Base-by-base conservation (phyloP, 1,140 invertebrate genomes). In the Lepidurus arcticus region DNA sequence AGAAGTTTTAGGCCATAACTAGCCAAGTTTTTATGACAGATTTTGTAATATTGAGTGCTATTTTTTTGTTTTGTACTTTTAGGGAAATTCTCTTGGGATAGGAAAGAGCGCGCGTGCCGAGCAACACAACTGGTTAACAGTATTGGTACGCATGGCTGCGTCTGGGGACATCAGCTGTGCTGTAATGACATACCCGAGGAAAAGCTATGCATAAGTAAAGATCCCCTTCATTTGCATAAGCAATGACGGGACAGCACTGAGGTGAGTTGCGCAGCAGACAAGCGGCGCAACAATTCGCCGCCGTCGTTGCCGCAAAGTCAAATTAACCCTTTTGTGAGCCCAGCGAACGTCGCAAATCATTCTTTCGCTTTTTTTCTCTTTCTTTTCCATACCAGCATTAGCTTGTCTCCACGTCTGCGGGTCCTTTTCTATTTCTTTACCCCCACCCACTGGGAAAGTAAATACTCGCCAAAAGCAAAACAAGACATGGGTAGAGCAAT, bases 131-230 rank as follows among this genome's bases (percentile, higher is more conserved):
- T 34, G 53, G 16, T 65, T 65, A 65, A 7, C 16, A 65, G 53
- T 65, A n/a, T 7, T 13, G 53, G 13, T 65, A 65, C 53, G 53
- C 53, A 65, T 65, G 53, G n/a, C 53, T 65, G 53, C 53, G 53
- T 65, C 53, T 9, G 16, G 53, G 53, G 53, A 65, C 16, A 16
- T 65, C 21, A 7, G 16, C 21, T 7, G 53, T 65, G 53, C 4
- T 13, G 53, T 65, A 65, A 65, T 65, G 53, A 65, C 21, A 21
- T 13, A n/a, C 53, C 53, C 16, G 21, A 65, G 53, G 53, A 65
- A 65, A 65, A 65, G 53, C 53, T 65, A 65, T 65, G 53, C 53
- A 65, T 65, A 65, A 65, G 53, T 65, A 65, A 65, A 65, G 1
- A 65, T n/a, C 13, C 21, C 53, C 53, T 65, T 65, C 16, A 65